A percentile compares a stretch with the other conserved stretches of the same genome.
phyloP scores from a whole-genome alignment of 2,113 vertebrate species.

The Ochotona princeps region DNA sequence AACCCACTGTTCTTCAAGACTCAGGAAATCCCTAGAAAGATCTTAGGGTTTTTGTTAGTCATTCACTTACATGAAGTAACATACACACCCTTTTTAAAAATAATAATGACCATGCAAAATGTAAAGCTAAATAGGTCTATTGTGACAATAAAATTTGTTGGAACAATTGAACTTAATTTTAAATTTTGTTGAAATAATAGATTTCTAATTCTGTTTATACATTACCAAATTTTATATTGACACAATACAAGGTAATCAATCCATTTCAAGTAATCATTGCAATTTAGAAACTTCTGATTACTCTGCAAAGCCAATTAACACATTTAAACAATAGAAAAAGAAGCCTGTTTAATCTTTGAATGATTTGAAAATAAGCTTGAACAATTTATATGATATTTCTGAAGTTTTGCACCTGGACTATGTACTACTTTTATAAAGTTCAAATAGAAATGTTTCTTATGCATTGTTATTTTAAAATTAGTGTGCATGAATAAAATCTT shows the following conservation, averaged over 20 bases:
- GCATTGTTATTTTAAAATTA: slow-evolving; percentile 22
- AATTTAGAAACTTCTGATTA: slow-evolving; percentile 37
- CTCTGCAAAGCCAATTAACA: slow-evolving; percentile 40
- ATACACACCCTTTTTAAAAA: not conserved
- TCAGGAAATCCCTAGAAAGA: not conserved
- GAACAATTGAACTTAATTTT: slow-evolving; percentile 59
- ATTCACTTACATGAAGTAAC: not conserved
- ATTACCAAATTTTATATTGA: slow-evolving; percentile 8
- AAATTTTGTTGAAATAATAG: slow-evolving; percentile 53
- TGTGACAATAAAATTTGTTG: slow-evolving; percentile 29
- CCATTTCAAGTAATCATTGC: slow-evolving; percentile 1
- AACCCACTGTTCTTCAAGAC: no score
- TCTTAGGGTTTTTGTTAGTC: not conserved
- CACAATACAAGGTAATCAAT: not conserved
- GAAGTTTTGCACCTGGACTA: slow-evolving; percentile 41
- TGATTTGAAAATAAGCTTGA: slow-evolving; percentile 45
- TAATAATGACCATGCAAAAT: not conserved
- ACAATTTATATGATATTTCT: not conserved
- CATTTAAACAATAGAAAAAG: not conserved
- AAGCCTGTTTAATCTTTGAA: slow-evolving; percentile 58
- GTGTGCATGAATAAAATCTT: not conserved
- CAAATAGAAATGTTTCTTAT: not conserved
- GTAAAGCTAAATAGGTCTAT: slow-evolving; percentile 70
- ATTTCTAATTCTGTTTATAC: not conserved
- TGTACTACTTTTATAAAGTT: not conserved